Base-by-base conservation (phyloP, 1,140 invertebrate genomes). In the Ridgeia piscesae region DNA sequence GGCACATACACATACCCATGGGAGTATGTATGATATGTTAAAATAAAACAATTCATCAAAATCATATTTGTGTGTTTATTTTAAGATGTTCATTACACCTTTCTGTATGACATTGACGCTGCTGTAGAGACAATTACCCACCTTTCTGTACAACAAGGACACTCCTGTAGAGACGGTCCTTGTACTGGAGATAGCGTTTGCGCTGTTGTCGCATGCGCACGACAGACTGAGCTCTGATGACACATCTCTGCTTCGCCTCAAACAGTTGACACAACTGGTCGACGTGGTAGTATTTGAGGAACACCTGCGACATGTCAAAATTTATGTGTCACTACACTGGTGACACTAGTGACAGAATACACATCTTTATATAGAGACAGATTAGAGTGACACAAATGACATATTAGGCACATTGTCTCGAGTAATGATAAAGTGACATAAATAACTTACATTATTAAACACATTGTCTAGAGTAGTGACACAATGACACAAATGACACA, bases 281-380 rank as follows among this genome's bases (percentile, higher is more conserved):
- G 0, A 98, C 97, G 94, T 98, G 98, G 94, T 98, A 98, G 95
- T 98, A 98, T 94, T 98, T 98, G 0, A 98, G 96, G 95, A 98
- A 98, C 6, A 98, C 96, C 97, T 97, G 93, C 6, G 58, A 91
- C 33, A 35, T 48, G 88, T 34, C 88, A 93, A 58, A 34, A 42
- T 11, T 42, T 4, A 11, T 42, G 42, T 42, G 42, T 42, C 42
- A 42, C 42, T 11, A 42, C 4, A 42, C 42, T 42, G 11, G 42
- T 42, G 42, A 42, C 42, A 42, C 42, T 42, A 77, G 8, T 21
- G 58, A 77, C 4, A 77, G 17, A 77, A 77, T 77, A 77, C 27
- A 77, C 58, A 77, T 77, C 6, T 27, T 77, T 77, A 21, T 77
- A 9, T 77, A 31, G 58, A 77, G 58, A 21, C 11, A 31, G 11